Evolutionary conservation across 2,113 vertebrate species (phyloP), one percentile per base, ranked within the genome.

Genomic region (Antennarius striatus): DNA sequence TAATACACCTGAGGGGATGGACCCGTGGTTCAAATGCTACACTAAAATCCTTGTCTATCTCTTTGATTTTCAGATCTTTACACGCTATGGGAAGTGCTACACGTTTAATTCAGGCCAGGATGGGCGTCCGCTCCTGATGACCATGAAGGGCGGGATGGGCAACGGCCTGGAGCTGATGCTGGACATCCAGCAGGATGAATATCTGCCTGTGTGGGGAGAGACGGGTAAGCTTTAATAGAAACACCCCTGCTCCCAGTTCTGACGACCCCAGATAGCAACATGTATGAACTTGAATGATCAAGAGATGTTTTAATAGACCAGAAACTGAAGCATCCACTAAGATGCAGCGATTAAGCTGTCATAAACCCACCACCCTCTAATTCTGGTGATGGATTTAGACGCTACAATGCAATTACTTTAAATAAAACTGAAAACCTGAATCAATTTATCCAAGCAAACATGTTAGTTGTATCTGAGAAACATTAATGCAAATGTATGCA

Each of bases 161-260:
- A 99, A 99, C 0, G 98, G 98, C 51, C 92, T 99, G 91, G 97
- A 99, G 89, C 94, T 99, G 89, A 99, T 99, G 98, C 77, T 99
- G 87, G 98, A 99, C 75, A 99, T 99, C 69, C 97, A 99, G 86
- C 97, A 98, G 89, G 97, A 99, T 4, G 96, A 99, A 83, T 98
- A 98, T 82, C 89, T 99, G 85, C 97, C 97, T 0, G 96, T 99
- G 0, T 99, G 98, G 98, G 98, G 96, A 73, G 98, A 99, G 70
- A 99, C 97, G 10, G 98, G 97, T 99, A 92, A 85, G 89, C 7
- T 62, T 43, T 4, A 36, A 5, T 3, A 36, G 32, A 36, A 36
- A 22, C 22, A 22, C 22, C 22, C 22, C 22, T 22, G 22, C 22
- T 22, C 22, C 22, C 22, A 22, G 22, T 1, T 22, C 22, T 22